phyloP scores from a whole-genome alignment of 92 coral and sea anemone genomes.

The Meandrina meandrites region DNA sequence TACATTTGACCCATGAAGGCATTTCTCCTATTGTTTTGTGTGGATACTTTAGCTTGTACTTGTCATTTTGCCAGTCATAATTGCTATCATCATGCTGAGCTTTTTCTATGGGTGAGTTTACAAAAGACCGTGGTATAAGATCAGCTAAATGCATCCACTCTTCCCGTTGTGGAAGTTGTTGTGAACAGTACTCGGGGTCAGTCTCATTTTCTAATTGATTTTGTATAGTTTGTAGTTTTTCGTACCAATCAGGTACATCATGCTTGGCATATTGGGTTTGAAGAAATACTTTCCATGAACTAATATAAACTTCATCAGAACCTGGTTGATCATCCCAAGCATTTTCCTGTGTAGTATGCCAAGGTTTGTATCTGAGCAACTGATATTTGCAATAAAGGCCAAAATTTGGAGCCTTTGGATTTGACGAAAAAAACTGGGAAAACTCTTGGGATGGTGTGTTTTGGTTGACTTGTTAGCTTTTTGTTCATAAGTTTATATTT shows the following conservation, averaged over 20 bases:
- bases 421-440: slow-evolving; percentile 61
- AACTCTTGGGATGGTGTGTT: slow-evolving; percentile 56
- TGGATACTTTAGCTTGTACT: slow-evolving; percentile 40
- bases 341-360: slow-evolving; percentile 66
- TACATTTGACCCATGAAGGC: slow-evolving; percentile 60
- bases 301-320: slow-evolving; percentile 44
- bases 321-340: slow-evolving; percentile 62
- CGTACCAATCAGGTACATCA: slow-evolving; percentile 67
- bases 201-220: slow-evolving; percentile 43
- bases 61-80: slow-evolving; percentile 58
- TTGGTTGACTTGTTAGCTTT: slow-evolving; percentile 52
- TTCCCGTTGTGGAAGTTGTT: slow-evolving; percentile 57
- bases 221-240: slow-evolving; percentile 43
- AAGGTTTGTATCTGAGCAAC: slow-evolving; percentile 62
- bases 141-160: slow-evolving; percentile 72
- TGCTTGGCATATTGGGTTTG: slow-evolving; percentile 54
- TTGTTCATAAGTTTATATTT: slow-evolving; percentile 56
- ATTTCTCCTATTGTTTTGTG: slow-evolving; percentile 54
- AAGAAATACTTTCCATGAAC: slow-evolving; percentile 52
- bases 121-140: slow-evolving; percentile 52
- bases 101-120: slow-evolving; percentile 25
- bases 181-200: slow-evolving; percentile 30
- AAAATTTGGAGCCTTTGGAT: slow-evolving; percentile 59
- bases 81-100: slow-evolving; percentile 30
- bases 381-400: slow-evolving; percentile 51